Evolutionary conservation across 2,797 vertebrate species (phyloP), one percentile per base, ranked within the genome.

Genomic region (Tauraco hartlaubi): DNA sequence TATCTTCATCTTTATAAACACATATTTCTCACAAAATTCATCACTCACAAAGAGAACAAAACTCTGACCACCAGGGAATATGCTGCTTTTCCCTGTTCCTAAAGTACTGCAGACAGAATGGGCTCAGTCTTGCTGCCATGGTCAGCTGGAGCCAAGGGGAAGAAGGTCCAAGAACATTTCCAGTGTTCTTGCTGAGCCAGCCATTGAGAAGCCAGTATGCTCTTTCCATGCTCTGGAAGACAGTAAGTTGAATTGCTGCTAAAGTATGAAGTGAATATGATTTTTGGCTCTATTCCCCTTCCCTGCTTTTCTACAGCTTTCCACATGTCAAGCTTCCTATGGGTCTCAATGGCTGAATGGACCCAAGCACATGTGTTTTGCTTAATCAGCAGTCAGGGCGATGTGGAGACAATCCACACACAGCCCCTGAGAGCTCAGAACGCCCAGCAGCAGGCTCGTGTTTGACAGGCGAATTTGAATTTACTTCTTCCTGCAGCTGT

Each of bases 401-500:
- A 48, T 58, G 69, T 1, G 0, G 41, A 95, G 18, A 89, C 12
- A 91, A 95, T 58, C 17, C 64, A 62, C 10, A 59, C 8, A 26
- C 13, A 78, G 39, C 26, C 58, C 61, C 68, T 7, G 23, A 54
- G 43, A 72, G 21, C 69, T 46, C 29, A 5, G 19, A 51, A 54
- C 2, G 9, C 88, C 54, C 88, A 83, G 66, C 49, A 92, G 39
- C 37, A 90, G 51, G 9, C 51, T 88, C 64, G 26, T 5, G 12
- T 88, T 85, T 91, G 82, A 90, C 39, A 72, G 71, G 46, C 4
- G n/a, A 86, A 29, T 66, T 90, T 84, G 69, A 93, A 90, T 95
- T 96, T 91, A 86, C 76, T 94, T 80, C 56, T 88, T 88, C 62
- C 73, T 92, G 46, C 76, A 95, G 90, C 76, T 94, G 82, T 44